Evolutionary conservation across 2,888 invertebrate genomes (phyloP), one percentile per base, ranked within the genome.

Genomic region (Flabesymbios commensalis): DNA sequence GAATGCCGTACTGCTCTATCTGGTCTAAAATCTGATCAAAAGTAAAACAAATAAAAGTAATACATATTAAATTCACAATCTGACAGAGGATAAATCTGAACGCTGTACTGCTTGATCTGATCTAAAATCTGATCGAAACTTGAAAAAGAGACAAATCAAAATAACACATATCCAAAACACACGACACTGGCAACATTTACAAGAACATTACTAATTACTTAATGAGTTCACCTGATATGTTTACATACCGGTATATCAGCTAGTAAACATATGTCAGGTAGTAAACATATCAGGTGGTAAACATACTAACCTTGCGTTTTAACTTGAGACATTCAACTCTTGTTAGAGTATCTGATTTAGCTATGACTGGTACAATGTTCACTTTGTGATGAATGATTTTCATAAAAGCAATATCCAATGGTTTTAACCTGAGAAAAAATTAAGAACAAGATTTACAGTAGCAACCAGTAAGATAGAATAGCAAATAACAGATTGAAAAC

Each of bases 1-100:
- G 91, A 74, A 97, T 95, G 47, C 92, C 93, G 80, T 93, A 89
- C 68, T 89, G 89, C 72, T 91, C 90, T 55, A 97, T 94, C 85
- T 96, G 95, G 75, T 93, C 91, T 88, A 95, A 87, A 1, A 93
- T 88, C 88, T 90, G 70, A 42, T 5, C 19, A 24, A 24, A 52
- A 1, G 19, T 19, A 1, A 52, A n/a, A 19, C n/a, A 19, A 32
- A 28, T 32, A 52, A n/a, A 48, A 48, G 4, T n/a, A 2, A 17
- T 24, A 32, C 33, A 29, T n/a, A 5, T 5, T 1, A 14, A 28
- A 31, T 19, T 29, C 19, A 52, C 3, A 29, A 14, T 97, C 96
- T 1, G 96, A 96, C 68, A 97, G 85, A 2, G 93, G 92, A 84
- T 97, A 97, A 65, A 96, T 94, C 85, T 93, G 91, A 74, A 97